Evolutionary conservation across 2,797 vertebrate species (phyloP).

Genomic region (Geotria australis): DNA sequence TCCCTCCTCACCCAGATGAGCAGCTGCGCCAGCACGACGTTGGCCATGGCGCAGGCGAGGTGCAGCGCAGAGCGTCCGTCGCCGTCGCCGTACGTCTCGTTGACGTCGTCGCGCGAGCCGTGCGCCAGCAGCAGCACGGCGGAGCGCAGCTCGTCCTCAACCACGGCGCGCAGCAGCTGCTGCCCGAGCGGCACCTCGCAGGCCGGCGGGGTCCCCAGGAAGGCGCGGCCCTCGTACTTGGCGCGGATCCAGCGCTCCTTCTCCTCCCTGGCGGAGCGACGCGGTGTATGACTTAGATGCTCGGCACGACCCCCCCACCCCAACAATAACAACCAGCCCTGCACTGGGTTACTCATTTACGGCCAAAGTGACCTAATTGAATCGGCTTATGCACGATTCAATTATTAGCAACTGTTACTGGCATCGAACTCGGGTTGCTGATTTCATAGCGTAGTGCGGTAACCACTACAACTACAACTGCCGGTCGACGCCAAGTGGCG

Average conservation of each 20-base stretch:
- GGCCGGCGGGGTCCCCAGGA: slow-evolving; percentile 33
- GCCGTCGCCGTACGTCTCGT: slow-evolving; percentile 62
- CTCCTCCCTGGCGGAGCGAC: slow-evolving; percentile 25
- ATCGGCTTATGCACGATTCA: too few relatives aligned
- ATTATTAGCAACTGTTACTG: too few relatives aligned
- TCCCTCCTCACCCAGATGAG: slow-evolving; percentile 78
- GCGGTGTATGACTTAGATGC: too few relatives aligned
- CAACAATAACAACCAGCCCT: too few relatives aligned
- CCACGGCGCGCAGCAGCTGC: slow-evolving; percentile 42
- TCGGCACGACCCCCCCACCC: too few relatives aligned
- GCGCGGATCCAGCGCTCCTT: slow-evolving; percentile 90
- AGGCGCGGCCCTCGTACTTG: slow-evolving; percentile 87
- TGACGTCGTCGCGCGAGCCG: slow-evolving; percentile 58
- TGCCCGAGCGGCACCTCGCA: slow-evolving; percentile 48
- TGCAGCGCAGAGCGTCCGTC: slow-evolving; percentile 67
- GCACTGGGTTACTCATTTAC: too few relatives aligned
- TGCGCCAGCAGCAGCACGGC: slow-evolving; percentile 67
- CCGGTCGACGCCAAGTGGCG: too few relatives aligned
- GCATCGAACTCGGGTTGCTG: too few relatives aligned
- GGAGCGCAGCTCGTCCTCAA: slow-evolving; percentile 42
- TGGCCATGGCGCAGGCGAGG: slow-evolving; percentile 54
- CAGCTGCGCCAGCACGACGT: slow-evolving; percentile 54
- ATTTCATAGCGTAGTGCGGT: too few relatives aligned
- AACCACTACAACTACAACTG: too few relatives aligned
- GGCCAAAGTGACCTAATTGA: too few relatives aligned